Evolutionary conservation across 1,140 invertebrate genomes (phyloP), one percentile per base, ranked within the genome.

Genomic region (Macrotrachela quadricornifera): DNA sequence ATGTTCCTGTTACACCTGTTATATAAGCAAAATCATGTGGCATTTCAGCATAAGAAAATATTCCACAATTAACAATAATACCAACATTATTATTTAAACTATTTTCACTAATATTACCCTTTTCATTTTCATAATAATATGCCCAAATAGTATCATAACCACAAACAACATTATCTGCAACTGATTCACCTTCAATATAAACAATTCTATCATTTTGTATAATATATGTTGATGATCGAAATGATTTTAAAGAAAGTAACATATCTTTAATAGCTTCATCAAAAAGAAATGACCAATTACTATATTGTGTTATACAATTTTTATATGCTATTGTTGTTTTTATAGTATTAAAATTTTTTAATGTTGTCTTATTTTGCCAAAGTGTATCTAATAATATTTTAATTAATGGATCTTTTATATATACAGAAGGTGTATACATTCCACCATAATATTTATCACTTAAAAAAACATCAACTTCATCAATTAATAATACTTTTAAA

Each of bases 401-500:
- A 38, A 49, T 49, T 6, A 10, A 12, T 38, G 8, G n/a, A 16
- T 49, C 36, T 40, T 18, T 39, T 13, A 49, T 6, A 14, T 14
- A 1, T 11, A 15, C 9, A 1, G n/a, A 1, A 16, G 48, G 30
- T 10, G 10, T n/a, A n/a, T 49, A 41, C 6, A 13, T n/a, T 21
- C 37, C 37, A n/a, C 48, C 48, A n/a, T 16, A 49, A 17, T 38
- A 41, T 10, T 49, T 18, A 37, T 49, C 10, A 39, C 17, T 41
- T 10, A 49, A 18, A 49, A 49, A 49, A 14, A 49, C 40, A 18
- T 49, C 48, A 3, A 49, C 48, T 39, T 49, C 48, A 41, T 49
- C 48, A 41, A 49, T 39, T 18, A 49, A 18, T 10, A 49, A 21
- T 38, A 49, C 15, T 49, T 39, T 49, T 15, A 10, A 10, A 10